Percentiles rank a stretch among this genome's conserved stretches.
phyloP scores from a whole-genome alignment of 1,140 invertebrate species.

The Himalopsyche phryganea region DNA sequence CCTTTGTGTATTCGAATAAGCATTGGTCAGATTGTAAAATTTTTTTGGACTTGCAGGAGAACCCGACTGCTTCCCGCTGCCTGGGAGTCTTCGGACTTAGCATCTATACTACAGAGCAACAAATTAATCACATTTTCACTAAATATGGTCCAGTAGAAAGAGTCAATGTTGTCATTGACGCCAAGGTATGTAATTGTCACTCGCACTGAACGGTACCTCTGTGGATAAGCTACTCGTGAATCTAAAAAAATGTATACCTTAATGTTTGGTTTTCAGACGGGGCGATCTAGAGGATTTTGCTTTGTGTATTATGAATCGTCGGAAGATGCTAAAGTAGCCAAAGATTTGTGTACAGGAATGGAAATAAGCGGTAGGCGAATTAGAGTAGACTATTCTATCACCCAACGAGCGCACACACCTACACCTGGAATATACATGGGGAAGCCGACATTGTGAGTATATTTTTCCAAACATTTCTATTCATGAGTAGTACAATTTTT shows the following conservation, averaged over 20 bases:
- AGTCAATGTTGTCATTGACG: conserved; percentile 94
- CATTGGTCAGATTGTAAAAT: too few relatives aligned
- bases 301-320: conserved; percentile 92
- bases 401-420: conserved; percentile 94
- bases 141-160: conserved; percentile 90
- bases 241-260: conserved; percentile 26
- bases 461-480: background rate
- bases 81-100: conserved; percentile 93
- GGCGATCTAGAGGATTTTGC: conserved; percentile 90
- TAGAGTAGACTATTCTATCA: conserved; percentile 95
- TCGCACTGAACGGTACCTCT: too few relatives aligned
- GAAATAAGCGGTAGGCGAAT: conserved; percentile 92
- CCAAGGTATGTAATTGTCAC: conserved; percentile 76
- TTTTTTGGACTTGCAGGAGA: conserved; percentile 56
- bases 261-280: conserved; percentile 60
- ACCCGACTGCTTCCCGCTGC: conserved; percentile 84
- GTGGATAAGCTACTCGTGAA: too few relatives aligned
- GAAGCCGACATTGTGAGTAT: conserved; percentile 71
- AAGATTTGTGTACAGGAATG: conserved; percentile 89
- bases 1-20: too few relatives aligned
- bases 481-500: too few relatives aligned
- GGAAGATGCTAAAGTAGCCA: conserved; percentile 90
- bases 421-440: conserved; percentile 98
- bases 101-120: conserved; percentile 87
- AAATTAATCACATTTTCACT: conserved; percentile 89